These are phyloP conservation scores for Drosophila affinis DNA, from an alignment of 2,888 invertebrate species.

Conservation along the genomic window DNA sequence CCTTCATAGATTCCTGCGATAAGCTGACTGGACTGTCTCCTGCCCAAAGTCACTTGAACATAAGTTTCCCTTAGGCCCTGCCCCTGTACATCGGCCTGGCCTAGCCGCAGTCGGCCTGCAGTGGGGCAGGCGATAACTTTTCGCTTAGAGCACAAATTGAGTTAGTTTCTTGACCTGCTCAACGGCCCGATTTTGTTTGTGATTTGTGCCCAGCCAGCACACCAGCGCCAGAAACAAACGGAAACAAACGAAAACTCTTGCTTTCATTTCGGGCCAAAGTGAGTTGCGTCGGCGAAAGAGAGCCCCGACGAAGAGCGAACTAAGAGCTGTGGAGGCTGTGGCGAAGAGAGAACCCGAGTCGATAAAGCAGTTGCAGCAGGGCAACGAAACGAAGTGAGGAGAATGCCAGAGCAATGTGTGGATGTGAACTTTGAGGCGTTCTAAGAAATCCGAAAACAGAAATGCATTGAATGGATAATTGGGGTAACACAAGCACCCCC, in stretches of 20 bases:
- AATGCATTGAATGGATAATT: not conserved
- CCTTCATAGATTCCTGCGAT: not conserved
- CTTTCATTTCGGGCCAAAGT: slow-evolving; percentile 14
- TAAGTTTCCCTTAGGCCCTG: not conserved
- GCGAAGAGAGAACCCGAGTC: slow-evolving; percentile 55
- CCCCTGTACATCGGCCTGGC: not conserved
- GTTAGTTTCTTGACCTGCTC: slow-evolving; percentile 68
- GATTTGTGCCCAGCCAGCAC: slow-evolving; percentile 50
- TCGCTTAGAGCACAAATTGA: slow-evolving; percentile 53
- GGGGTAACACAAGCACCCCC: not conserved
- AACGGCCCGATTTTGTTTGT: slow-evolving; percentile 45
- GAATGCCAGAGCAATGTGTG: not conserved
- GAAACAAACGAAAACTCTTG: slow-evolving; percentile 24
- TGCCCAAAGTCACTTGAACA: not conserved
- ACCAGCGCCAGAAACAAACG: too few species aligned
- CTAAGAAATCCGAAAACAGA: not conserved
- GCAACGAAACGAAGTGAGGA: not conserved
- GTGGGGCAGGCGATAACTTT: slow-evolving; percentile 33
- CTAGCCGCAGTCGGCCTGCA: slow-evolving; percentile 19
- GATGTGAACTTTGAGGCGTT: not conserved
- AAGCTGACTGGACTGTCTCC: not conserved
- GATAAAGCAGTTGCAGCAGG: slow-evolving; percentile 58
- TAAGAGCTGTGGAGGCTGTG: slow-evolving; percentile 41
- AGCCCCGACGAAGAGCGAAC: not conserved
- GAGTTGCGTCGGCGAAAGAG: not conserved